Base-by-base conservation (phyloP, 37 sponge, comb jelly and placozoan species). In the Haliclona indistincta region DNA sequence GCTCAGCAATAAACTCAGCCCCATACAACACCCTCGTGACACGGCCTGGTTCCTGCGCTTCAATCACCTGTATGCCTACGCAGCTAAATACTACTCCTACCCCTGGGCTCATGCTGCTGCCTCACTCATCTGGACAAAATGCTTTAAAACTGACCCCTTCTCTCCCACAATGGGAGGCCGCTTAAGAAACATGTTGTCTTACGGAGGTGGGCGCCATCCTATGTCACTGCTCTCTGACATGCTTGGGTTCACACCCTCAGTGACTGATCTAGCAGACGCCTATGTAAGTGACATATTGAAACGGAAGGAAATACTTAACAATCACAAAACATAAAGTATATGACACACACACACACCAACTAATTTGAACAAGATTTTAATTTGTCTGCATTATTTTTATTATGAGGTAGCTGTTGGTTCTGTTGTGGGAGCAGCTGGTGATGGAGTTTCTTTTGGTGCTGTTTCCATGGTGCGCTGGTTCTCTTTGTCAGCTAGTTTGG, bases 11-110 rank as follows among this genome's bases (percentile, higher is more conserved):
- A 8, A 72, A 5, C 86, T 79, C 64, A 70, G 82, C 11, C 82
- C 86, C 1, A 28, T 86, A 3, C 40, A 45, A 2, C 52, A 63
- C 32, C 42, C 71, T 20, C 45, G 54, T 0, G 64, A 70, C 34
- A 84, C 93, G 28, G 63, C 96, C 2, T 81, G 83, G 77, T 76
- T 77, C 68, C 91, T 81, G 23, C 78, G 89, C 0, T 97, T 97
- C 73, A 54, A 73, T 63, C 99, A 97, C 63, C 75, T 97, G 13
- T 71, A 83, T 56, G 53, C 54, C 69, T 97, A 97, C 62, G 99
- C 91, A 23, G 87, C 83, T 25, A 75, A 65, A 47, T 97, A 97
- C 61, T 97, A 95, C 56, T 95, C 96, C 15, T 97, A 97, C 56
- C 71, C 86, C 22, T 94, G 95, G 95, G 75, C 95, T 3, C 70